Evolutionary conservation across 35 echinoderm and acorn worm species (phyloP), one percentile per base, ranked within the genome.

Genomic region (Anneissia japonica): DNA sequence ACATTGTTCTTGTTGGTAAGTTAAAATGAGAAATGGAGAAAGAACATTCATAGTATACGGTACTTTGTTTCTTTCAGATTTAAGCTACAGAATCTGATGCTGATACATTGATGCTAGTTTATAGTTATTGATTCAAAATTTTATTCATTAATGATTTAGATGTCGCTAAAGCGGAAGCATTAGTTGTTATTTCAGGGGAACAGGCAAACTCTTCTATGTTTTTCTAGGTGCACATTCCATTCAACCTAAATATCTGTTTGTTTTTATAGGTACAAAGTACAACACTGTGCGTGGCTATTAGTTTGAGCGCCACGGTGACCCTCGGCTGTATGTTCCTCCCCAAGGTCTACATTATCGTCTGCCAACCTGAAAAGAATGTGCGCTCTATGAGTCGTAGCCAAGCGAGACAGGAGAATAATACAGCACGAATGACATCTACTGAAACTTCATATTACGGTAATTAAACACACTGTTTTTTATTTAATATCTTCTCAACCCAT

Each of bases 261-360:
- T 81, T 89, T 86, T 79, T 34, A 31, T 83, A 98, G 95, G 76
- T 98, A 32, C 95, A 98, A 76, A 94, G 86, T 38, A 98, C 95
- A 32, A 98, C 95, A 0, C 87, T 98, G 23, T 93, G 95, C 73
- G 87, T 98, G 0, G 85, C 95, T 16, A 92, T 98, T 13, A 98
- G 95, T 81, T 76, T 98, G n/a, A 94, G 95, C 77, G 95, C 95
- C 5, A 88, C 95, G 0, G 95, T 98, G 3, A 89, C 88, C 28
- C 81, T 98, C 16, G 93, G 88, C 31, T 98, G 95, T 86, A 79
- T 98, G 26, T 98, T 98, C 43, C 84, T 93, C 13, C 95, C 95
- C 73, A 98, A 98, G 87, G 95, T 98, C 30, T 98, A 98, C 86
- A 98, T 98, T 43, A 98, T 98, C 83, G 95, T 98, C 95, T 98